A percentile compares a stretch with the other conserved stretches of the same genome.
Conservation (phyloP, 2,113 vertebrate genomes). For the Oncorhynchus clarkii region DNA sequence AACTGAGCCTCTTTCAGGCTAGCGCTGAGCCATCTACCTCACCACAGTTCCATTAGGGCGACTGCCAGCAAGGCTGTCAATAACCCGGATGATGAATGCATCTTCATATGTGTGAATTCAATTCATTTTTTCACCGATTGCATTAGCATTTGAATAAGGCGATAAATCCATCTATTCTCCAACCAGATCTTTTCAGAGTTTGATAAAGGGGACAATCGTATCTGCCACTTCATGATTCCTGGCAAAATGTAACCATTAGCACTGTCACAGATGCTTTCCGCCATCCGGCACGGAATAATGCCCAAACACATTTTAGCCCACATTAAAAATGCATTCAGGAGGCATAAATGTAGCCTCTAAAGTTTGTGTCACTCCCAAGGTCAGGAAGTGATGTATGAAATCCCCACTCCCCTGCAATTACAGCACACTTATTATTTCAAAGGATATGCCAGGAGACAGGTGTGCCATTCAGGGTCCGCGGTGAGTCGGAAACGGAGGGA, state of each 20-base stretch:
- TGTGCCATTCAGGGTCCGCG: constrained; percentile 69
- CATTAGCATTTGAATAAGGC: constrained; percentile 57
- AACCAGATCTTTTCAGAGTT: constrained; percentile 57
- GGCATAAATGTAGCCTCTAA: constrained; percentile 69
- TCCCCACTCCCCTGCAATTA: constrained; percentile 73
- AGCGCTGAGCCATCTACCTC: not conserved
- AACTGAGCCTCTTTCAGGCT: no score
- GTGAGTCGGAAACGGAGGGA: constrained; percentile 62
- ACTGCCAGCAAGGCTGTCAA: constrained; percentile 34
- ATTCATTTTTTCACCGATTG: constrained; percentile 39
- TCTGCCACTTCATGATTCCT: constrained; percentile 64
- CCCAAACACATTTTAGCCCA: constrained; percentile 67
- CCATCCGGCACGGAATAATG: constrained; percentile 59
- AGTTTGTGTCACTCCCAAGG: constrained; percentile 74
- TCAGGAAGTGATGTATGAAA: constrained; percentile 74
- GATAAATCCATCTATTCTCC: constrained; percentile 55
- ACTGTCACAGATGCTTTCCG: constrained; percentile 55
- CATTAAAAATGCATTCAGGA: constrained; percentile 74
- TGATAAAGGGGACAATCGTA: constrained; percentile 60
- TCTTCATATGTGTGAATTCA: constrained; percentile 43
- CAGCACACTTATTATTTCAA: constrained; percentile 72
- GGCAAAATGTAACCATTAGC: constrained; percentile 66
- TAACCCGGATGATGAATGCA: constrained; percentile 39
- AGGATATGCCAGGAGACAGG: constrained; percentile 75
- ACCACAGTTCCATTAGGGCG: constrained; percentile 23